These are phyloP conservation scores for Blastomussa wellsi DNA, from an alignment of 92 coral and sea anemone species.

Conservation along the genomic window DNA sequence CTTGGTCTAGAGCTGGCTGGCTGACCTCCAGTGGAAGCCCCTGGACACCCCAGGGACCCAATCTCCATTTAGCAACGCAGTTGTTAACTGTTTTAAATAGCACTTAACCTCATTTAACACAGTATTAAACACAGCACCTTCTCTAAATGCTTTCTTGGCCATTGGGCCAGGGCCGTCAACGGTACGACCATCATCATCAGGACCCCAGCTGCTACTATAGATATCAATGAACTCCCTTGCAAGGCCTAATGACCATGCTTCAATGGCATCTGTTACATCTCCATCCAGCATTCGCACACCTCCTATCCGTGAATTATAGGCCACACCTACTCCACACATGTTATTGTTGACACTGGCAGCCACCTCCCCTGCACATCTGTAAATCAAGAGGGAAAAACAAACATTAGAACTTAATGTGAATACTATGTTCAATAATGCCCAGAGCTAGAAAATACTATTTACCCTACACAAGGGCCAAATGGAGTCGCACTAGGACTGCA, in stretches of 20 bases:
- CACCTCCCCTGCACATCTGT: constrained; percentile 98
- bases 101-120: no score
- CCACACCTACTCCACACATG: constrained; percentile 96
- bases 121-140: constrained; percentile 72
- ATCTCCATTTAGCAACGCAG: no score
- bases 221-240: constrained; percentile 82
- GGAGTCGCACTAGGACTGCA: no score
- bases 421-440: no score
- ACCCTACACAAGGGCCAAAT: no score
- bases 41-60: no score
- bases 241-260: constrained; percentile 84
- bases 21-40: no score
- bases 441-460: no score
- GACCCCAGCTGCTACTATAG: constrained; percentile 99
- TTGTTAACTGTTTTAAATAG: no score
- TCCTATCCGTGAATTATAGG: constrained; percentile 91
- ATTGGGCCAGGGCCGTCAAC: constrained; percentile 96
- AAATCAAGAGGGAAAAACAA: background rate
- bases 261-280: constrained; percentile 94
- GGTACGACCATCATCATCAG: constrained; percentile 95
- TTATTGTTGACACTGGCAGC: constrained; percentile 79
- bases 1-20: no score
- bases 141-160: constrained; percentile 90
- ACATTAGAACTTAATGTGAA: background rate
- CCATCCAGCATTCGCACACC: constrained; percentile 99